Evolutionary conservation across 1,140 invertebrate species (phyloP), one percentile per base, ranked within the genome.

Genomic region (Papilio dardanus): DNA sequence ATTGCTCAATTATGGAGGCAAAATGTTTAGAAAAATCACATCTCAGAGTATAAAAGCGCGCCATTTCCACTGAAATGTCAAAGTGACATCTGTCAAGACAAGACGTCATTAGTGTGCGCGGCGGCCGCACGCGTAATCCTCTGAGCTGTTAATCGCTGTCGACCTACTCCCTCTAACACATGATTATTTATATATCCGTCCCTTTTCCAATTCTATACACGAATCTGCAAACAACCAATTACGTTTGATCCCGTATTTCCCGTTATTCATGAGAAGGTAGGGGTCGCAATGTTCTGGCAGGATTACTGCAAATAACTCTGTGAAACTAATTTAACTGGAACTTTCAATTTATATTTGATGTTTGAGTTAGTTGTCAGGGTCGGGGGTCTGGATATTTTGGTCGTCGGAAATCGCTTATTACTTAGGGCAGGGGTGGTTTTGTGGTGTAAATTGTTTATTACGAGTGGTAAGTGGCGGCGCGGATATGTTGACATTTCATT

Each of bases 61-160:
- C 69, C 42, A 37, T 35, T 69, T 76, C 69, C n/a, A 37, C 71
- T 31, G 16, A 31, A 68, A 77, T 58, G 74, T 75, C 67, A 50
- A 37, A 67, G 30, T 78, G 81, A 85, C 86, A 86, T 81, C 86
- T 88, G 86, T 86, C 86, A 86, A 71, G 76, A 77, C 85, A 85
- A 88, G 82, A 82, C 80, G 80, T 76, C 85, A 84, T 87, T 85
- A 85, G 79, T 71, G 76, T 5, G 35, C 75, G 74, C 79, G 81
- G 82, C 84, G 81, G 42, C 40, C 83, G 81, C 82, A 86, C 40
- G 33, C 62, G 71, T 82, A 82, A 84, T 77, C 80, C 83, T 50
- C 78, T 78, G 77, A 80, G 77, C 42, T 58, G 58, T 77, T 81
- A 81, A 81, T 79, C 78, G 78, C 74, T 19, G 5, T 35, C 40